phyloP scores from a whole-genome alignment of 2,888 invertebrate genomes.

The Drosophila algonquin region DNA sequence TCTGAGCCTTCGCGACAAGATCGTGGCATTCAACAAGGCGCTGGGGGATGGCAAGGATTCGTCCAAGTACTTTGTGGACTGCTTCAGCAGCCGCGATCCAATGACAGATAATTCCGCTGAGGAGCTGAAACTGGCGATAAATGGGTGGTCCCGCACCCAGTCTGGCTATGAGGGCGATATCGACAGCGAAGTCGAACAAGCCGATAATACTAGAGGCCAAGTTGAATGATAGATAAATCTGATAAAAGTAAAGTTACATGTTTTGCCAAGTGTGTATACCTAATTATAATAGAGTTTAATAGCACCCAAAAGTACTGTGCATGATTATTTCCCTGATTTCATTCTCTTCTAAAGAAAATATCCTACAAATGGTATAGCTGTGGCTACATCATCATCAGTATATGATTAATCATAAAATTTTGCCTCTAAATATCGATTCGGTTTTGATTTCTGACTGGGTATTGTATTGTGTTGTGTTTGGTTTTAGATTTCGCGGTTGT shows the following conservation, averaged over 20 bases:
- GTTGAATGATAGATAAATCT: not conserved
- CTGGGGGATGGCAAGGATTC: constrained; percentile 37
- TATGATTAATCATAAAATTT: too few relatives aligned
- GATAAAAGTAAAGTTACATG: not conserved
- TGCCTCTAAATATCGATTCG: too few relatives aligned
- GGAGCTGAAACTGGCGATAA: not conserved
- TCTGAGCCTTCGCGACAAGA: constrained; percentile 62
- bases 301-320: too few relatives aligned
- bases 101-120: not conserved
- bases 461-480: too few relatives aligned
- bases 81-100: constrained; percentile 56
- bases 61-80: constrained; percentile 57
- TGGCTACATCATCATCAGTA: too few relatives aligned
- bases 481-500: too few relatives aligned
- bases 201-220: not conserved
- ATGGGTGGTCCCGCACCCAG: constrained; percentile 19
- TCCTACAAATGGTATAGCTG: too few relatives aligned
- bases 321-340: not conserved
- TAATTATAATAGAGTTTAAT: not conserved
- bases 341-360: too few relatives aligned
- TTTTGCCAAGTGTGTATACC: not conserved
- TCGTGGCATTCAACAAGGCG: constrained; percentile 62
- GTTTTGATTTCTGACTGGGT: too few relatives aligned
- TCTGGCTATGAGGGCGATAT: constrained; percentile 74
- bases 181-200: constrained; percentile 68